Base-by-base conservation (phyloP, 1,140 invertebrate genomes). In the Solenopsis invicta region DNA sequence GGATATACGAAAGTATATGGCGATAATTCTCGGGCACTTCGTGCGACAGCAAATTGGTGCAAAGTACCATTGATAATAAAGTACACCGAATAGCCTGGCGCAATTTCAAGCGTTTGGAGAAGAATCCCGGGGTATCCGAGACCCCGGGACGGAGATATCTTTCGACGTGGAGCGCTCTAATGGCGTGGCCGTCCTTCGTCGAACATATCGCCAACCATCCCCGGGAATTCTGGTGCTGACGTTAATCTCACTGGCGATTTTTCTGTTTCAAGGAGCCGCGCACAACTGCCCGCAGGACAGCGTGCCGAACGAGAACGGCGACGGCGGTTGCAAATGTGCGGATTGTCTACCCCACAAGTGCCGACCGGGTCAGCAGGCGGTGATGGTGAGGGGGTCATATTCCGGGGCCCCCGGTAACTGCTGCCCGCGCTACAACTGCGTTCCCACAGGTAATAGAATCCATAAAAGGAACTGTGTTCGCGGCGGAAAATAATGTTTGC, bases 361-460 rank as follows among this genome's bases (percentile, higher is more conserved):
- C 24, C 76, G 62, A 54, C 29, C 78, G 67, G 90, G 75, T 66
- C 78, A 86, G 72, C 86, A 78, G 48, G 82, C 80, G 56, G n/a
- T 82, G 21, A 45, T 45, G 41, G 64, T 61, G 16, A 89, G 67
- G 21, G 45, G 64, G 16, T 67, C 82, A n/a, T 77, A 74, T 61
- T 87, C 75, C 21, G 69, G 78, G 34, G 87, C 66, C 5, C 88
- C 91, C 29, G 91, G 91, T 66, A 90, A 74, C 56, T 91, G 91
- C 72, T 91, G 91, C 29, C 74, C 86, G 29, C 82, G 59, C 50
- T 91, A 88, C 84, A 72, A 82, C 8, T 91, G 91, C 84, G 18
- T 89, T 13, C 86, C 72, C 74, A 54, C 88, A 84, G 90, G 90
- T 91, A 91, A 91, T 76, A 45, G 64, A 85, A 62, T 76, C 54